Base-by-base conservation (phyloP, 2,113 vertebrate genomes). In the Cochlearius cochlearius region DNA sequence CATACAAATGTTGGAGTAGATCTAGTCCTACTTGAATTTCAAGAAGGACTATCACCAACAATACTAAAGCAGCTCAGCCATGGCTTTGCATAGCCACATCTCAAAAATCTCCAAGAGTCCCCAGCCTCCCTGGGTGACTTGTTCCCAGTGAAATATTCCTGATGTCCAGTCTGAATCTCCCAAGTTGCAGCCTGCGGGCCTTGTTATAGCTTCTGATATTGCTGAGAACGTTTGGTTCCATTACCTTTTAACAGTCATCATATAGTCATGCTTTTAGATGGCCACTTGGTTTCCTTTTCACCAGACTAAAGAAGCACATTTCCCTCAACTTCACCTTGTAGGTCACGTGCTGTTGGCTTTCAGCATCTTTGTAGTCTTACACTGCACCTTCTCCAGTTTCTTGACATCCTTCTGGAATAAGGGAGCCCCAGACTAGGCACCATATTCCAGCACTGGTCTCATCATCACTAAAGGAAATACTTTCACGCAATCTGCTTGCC, bases 371-470 rank as follows among this genome's bases (percentile, higher is more conserved):
- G 53, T 17, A 68, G 22, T 9, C 7, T 8, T 59, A 3, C 7
- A 19, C 4, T 30, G 30, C 36, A 36, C 18, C 6, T 2, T 43
- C 9, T 93, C 5, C 27, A 41, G 25, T n/a, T 89, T 90, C n/a
- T 34, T 85, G 38, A 23, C 4, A 59, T 32, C 9, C 14, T 88
- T 90, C 66, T 90, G 39, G 18, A 82, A 34, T 32, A 52, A 53
- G 5, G 1, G 2, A 0, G 2, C 3, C 29, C 17, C 45, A 71
- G 29, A 63, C 3, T 5, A 58, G 15, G 11, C 11, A 55, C 10
- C 6, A 7, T 23, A 56, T 63, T 43, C 21, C n/a, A 68, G 12
- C 34, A 68, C 5, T 4, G 27, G 20, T 30, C 7, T 34, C 8
- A n/a, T 13, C 16, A 36, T 43, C 29, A 52, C 9, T 66, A 50